phyloP scores from a whole-genome alignment of 2,888 invertebrate species.

The Lasioglossum marginatum region DNA sequence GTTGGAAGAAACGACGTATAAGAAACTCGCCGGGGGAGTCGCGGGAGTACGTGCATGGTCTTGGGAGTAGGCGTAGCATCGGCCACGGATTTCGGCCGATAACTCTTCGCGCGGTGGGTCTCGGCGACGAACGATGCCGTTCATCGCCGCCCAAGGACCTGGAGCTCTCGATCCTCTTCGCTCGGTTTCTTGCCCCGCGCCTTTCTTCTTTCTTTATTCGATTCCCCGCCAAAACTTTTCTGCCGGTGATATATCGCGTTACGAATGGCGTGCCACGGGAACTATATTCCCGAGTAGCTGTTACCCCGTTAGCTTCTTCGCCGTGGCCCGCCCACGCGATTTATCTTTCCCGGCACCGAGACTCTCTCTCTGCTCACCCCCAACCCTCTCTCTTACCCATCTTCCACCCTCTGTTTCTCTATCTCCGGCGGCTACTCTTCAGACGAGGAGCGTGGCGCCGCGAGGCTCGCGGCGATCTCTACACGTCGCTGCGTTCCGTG shows the following conservation, averaged over 20 bases:
- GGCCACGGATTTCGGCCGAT: conserved; percentile 7
- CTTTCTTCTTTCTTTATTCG: conserved; percentile 58
- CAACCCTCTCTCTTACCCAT: background rate
- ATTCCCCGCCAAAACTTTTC: conserved; percentile 69
- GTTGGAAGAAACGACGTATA: background rate
- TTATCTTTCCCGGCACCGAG: conserved; percentile 71
- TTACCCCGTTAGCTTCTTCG: conserved; percentile 76
- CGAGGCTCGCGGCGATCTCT: conserved; percentile 8
- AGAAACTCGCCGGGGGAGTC: background rate
- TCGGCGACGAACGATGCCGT: conserved; percentile 22
- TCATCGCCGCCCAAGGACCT: conserved; percentile 20
- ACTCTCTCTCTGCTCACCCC: background rate
- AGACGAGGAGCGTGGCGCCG: conserved; percentile 1
- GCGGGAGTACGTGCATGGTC: background rate
- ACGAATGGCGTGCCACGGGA: conserved; percentile 75
- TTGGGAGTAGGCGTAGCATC: conserved; percentile 5
- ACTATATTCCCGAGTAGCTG: conserved; percentile 76
- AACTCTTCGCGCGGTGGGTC: conserved; percentile 1
- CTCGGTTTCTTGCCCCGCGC: conserved; percentile 38
- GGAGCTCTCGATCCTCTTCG: conserved; percentile 14
- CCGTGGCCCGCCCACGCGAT: conserved; percentile 72
- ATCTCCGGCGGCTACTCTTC: background rate
- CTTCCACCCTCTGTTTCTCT: conserved; percentile 17
- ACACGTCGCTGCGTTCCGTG: conserved; percentile 25
- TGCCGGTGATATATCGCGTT: conserved; percentile 71